Evolutionary conservation across 2,113 vertebrate species (phyloP).

Genomic region (Podocnemis expansa): DNA sequence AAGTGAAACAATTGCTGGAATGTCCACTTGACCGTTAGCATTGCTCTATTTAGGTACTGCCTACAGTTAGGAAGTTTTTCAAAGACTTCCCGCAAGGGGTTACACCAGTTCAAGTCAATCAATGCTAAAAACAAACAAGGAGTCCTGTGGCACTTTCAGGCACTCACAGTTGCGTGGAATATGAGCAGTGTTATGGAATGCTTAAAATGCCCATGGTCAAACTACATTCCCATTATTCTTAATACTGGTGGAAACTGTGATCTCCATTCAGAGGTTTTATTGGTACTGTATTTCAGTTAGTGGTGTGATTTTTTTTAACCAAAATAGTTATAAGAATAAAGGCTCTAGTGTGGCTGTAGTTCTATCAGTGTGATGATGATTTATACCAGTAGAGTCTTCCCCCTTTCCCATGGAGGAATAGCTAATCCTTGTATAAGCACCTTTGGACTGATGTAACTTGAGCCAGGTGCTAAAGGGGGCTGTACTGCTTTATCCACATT

Average conservation of each 20-base stretch:
- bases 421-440: background rate
- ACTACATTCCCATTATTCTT: background rate
- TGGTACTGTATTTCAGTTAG: background rate
- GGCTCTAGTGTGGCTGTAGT: background rate
- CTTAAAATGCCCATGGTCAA: background rate
- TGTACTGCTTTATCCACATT: background rate
- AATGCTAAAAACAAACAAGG: rapidly evolving
- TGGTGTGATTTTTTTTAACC: background rate
- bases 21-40: rapidly evolving
- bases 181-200: background rate
- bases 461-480: rapidly evolving
- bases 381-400: background rate
- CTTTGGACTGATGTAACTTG: rapidly evolving
- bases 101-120: background rate
- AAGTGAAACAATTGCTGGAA: rapidly evolving
- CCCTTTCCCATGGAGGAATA: background rate
- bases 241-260: background rate
- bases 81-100: background rate
- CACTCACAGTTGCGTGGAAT: background rate
- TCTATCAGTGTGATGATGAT: background rate
- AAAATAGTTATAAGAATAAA: background rate
- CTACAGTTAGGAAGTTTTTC: background rate
- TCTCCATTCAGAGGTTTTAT: background rate
- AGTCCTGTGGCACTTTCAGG: background rate
- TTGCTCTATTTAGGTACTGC: background rate